Evolutionary conservation across 2,797 vertebrate species (phyloP), one percentile per base, ranked within the genome.

Genomic region (Danio albolineatus): DNA sequence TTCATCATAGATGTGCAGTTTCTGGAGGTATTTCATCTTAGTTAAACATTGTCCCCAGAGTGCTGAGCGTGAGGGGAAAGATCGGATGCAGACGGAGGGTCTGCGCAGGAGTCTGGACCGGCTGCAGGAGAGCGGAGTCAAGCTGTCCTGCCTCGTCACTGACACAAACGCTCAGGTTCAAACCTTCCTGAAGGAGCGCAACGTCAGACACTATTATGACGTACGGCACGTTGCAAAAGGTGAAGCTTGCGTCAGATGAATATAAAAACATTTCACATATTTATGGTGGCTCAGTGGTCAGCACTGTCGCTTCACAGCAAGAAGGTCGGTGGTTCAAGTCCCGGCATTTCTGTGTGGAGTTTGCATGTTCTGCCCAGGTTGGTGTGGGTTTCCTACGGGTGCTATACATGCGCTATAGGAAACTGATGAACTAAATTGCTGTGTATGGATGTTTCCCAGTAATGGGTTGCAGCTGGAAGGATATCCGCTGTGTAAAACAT

Each of bases 1-100:
- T 28, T 57, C 5, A 57, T 57, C 62, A 10, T 43, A n/a, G 5
- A n/a, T n/a, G n/a, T n/a, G n/a, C n/a, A n/a, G n/a, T 60, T 38
- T 6, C 36, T 60, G 12, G 28, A 13, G n/a, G 60, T 14, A 28
- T 12, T 13, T 36, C 36, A 60, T 6, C 12, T 21, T 6, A 6
- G 8, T 60, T 14, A n/a, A n/a, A n/a, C n/a, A n/a, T 36, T 67
- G 9, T 48, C 8, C 8, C 7, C 21, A 67, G 65, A 67, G 65
- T 21, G 36, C 6, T 6, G 19, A 67, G 46, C 3, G 21, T 67
- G 46, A 8, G 5, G 65, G 46, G 13, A n/a, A 46, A 7, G 6
- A 6, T 14, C 65, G n/a, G 21, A 67, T 67, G 46, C 13, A 67
- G 65, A n/a, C 36, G 44, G 65, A 67, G 21, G 65, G 65, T 46